These are phyloP conservation scores for Synanceia verrucosa DNA, from an alignment of 2,797 vertebrate genomes.

Conservation along the genomic window DNA sequence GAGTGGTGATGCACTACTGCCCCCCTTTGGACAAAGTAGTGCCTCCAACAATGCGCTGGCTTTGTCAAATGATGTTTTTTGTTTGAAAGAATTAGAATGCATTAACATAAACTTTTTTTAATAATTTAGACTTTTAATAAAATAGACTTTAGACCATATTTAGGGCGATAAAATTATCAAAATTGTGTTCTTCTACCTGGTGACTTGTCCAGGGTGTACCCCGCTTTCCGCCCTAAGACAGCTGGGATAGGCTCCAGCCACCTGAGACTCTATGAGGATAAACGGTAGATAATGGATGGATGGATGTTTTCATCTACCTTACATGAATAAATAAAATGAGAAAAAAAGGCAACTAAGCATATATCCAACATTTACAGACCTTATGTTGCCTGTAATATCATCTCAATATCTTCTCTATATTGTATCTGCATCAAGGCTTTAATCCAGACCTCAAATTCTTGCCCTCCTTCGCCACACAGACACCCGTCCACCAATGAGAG, in stretches of 20 bases:
- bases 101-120: not conserved
- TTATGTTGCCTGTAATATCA: not conserved
- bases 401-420: not conserved
- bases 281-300: no score
- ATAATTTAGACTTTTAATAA: not conserved
- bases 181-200: no score
- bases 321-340: not conserved
- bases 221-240: no score
- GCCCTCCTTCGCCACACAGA: slow-evolving; percentile 23
- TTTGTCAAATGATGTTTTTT: not conserved
- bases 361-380: not conserved
- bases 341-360: not conserved
- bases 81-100: not conserved
- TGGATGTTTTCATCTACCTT: not conserved
- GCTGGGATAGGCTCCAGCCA: no score
- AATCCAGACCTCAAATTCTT: slow-evolving; percentile 33
- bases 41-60: no score
- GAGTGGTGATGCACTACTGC: slow-evolving; percentile 35
- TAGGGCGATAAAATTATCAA: no score
- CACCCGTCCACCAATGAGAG: slow-evolving; percentile 2
- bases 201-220: no score
- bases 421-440: slow-evolving; percentile 1
- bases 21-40: slow-evolving; percentile 46
- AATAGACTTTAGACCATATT: not conserved
- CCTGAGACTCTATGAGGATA: no score